Evolutionary conservation across 1,140 invertebrate genomes (phyloP).

Genomic region (Steinernema khuongi): DNA sequence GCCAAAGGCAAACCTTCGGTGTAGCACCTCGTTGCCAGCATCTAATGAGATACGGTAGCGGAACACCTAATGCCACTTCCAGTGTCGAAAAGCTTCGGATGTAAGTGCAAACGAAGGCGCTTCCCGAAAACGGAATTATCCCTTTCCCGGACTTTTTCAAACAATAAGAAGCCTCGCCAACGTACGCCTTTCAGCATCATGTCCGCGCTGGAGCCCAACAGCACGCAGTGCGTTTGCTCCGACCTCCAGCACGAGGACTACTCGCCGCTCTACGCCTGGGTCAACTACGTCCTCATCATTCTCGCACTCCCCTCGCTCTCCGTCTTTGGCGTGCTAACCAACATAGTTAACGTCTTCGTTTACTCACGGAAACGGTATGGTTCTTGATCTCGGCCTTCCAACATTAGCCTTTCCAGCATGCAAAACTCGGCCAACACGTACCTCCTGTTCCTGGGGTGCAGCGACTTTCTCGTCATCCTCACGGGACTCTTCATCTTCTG

Average conservation of each 20-base stretch:
- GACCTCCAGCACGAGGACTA: slow-evolving; percentile 55
- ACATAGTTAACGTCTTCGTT: slow-evolving; percentile 54
- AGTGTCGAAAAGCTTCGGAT: not conserved
- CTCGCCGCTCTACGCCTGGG: slow-evolving; percentile 58
- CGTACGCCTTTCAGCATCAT: not conserved
- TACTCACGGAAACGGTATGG: slow-evolving; percentile 45
- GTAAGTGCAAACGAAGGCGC: slow-evolving; percentile 6
- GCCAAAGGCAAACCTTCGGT: no score
- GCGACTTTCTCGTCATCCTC: slow-evolving; percentile 54
- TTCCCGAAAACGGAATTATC: not conserved
- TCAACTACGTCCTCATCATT: slow-evolving; percentile 56
- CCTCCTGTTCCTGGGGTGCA: slow-evolving; percentile 48
- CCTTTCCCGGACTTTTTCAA: not conserved
- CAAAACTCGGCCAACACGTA: slow-evolving; percentile 55
- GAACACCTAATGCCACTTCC: not conserved
- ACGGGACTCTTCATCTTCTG: slow-evolving; percentile 58
- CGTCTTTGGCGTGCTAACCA: slow-evolving; percentile 54
- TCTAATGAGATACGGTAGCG: slow-evolving; percentile 7
- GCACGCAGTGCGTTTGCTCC: slow-evolving; percentile 43
- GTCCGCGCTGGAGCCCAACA: slow-evolving; percentile 22
- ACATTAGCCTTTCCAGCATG: slow-evolving; percentile 39
- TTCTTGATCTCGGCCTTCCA: slow-evolving; percentile 3
- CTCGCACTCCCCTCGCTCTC: slow-evolving; percentile 48
- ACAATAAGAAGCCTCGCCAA: not conserved
- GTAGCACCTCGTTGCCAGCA: not conserved